phyloP scores from a whole-genome alignment of 2,113 vertebrate genomes.

The Bos javanicus region DNA sequence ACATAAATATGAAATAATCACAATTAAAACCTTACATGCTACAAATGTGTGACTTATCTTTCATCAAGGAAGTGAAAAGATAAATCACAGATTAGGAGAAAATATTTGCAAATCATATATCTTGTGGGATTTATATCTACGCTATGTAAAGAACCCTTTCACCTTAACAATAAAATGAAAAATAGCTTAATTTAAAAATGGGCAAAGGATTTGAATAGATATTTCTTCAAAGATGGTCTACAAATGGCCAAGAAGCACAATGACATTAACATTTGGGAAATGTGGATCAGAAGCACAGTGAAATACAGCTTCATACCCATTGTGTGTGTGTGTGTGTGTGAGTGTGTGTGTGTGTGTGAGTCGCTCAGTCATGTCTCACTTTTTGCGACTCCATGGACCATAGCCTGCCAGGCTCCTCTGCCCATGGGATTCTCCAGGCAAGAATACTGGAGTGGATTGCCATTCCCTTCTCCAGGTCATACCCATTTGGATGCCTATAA shows the following conservation, averaged over 20 bases:
- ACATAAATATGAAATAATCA: background rate
- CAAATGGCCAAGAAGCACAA: background rate
- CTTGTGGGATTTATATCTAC: background rate
- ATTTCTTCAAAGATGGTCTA: background rate
- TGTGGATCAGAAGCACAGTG: background rate
- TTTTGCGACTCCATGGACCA: background rate
- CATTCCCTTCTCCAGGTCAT: background rate
- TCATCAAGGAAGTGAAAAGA: background rate
- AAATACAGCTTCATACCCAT: background rate
- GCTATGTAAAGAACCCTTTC: background rate
- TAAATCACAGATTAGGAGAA: background rate
- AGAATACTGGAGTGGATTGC: background rate
- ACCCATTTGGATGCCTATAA: background rate
- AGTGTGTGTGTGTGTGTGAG: background rate
- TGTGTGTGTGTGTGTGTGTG: background rate
- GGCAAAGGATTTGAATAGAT: background rate
- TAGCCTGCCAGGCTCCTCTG: background rate
- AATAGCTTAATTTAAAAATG: background rate
- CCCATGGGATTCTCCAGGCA: background rate
- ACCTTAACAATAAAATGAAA: background rate
- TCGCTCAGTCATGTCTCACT: background rate
- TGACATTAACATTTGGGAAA: background rate
- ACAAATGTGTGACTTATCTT: background rate
- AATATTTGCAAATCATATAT: background rate
- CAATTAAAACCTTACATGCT: background rate